These are phyloP conservation scores for pig (Sus scrofa) DNA, from an alignment of 2,113 vertebrate genomes.

Conservation along the genomic window T2T-Sscrofa CM000823.6:7179501-7180000, in stretches of 20 bases:
- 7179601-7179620: too few relatives aligned
- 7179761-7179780: not conserved
- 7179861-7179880: accelerated
- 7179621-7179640: too few relatives aligned
- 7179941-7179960: too few relatives aligned
- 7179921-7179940: not conserved
- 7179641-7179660: not conserved
- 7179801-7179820: not conserved
- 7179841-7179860: accelerated
- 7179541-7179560: not conserved
- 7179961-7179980: not conserved
- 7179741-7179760: too few relatives aligned
- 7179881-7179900: accelerated
- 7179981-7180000: not conserved
- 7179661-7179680: accelerated
- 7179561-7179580: not conserved
- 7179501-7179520: not conserved
- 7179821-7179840: not conserved
- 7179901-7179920: not conserved
- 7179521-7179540: not conserved
- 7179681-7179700: accelerated
- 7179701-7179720: accelerated
- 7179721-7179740: accelerated
- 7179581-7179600: too few relatives aligned
- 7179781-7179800: not conserved